Conservation (phyloP, 2,888 invertebrate species). For the Beris chalybata region DNA sequence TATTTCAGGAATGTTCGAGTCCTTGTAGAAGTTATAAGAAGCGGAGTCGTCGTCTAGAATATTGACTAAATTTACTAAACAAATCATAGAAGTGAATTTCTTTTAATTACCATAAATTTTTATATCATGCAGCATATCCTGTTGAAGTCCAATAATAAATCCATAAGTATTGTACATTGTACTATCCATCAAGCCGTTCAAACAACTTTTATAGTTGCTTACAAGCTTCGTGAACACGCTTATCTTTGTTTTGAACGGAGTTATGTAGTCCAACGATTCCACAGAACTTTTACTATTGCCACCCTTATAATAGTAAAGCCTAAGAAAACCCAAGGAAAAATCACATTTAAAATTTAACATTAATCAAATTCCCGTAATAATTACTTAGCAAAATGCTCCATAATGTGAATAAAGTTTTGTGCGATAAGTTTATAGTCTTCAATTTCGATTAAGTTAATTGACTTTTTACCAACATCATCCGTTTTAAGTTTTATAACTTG, state of each 20-base stretch:
- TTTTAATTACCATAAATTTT: slow-evolving; percentile 37
- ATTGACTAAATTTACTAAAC: neutral
- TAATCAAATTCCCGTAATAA: neutral
- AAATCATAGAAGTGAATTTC: neutral
- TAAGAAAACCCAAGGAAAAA: slow-evolving; percentile 32
- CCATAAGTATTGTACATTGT: slow-evolving; percentile 48
- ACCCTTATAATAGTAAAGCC: slow-evolving; percentile 46
- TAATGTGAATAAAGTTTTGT: slow-evolving; percentile 48
- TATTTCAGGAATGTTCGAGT: slow-evolving; percentile 78
- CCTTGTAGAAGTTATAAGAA: slow-evolving; percentile 76
- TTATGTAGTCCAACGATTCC: slow-evolving; percentile 42
- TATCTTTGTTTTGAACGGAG: slow-evolving; percentile 48
- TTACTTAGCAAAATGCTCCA: slow-evolving; percentile 47
- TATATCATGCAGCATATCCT: slow-evolving; percentile 47
- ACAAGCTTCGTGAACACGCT: slow-evolving; percentile 50
- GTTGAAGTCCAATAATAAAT: slow-evolving; percentile 50
- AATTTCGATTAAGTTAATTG: neutral
- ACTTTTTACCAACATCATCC: slow-evolving; percentile 45
- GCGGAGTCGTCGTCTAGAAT: slow-evolving; percentile 11
- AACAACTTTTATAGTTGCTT: slow-evolving; percentile 46
- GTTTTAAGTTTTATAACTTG: slow-evolving; percentile 45
- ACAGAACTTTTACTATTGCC: slow-evolving; percentile 20
- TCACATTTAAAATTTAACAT: slow-evolving; percentile 4
- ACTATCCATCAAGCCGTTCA: slow-evolving; percentile 48
- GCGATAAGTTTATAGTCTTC: slow-evolving; percentile 46